phyloP scores from a whole-genome alignment of 2,113 vertebrate species.

The Tapirus terrestris region DNA sequence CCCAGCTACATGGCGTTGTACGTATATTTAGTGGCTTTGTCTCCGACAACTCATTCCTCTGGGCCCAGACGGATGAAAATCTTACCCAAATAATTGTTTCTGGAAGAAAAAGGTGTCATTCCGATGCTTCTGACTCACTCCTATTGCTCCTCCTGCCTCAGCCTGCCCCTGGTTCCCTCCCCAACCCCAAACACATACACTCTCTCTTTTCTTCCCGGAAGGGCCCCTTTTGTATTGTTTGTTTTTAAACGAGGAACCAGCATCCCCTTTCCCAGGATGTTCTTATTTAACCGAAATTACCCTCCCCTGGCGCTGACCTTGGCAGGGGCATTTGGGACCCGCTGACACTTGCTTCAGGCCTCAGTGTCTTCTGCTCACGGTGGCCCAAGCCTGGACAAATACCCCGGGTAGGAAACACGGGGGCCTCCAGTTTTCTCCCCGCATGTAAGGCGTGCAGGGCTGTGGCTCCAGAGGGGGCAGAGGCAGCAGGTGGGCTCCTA shows the following conservation, averaged over 20 bases:
- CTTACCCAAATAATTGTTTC: background rate
- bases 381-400: background rate
- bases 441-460: no score
- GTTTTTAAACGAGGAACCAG: background rate
- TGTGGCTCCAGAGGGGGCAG: no score
- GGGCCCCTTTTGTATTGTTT: background rate
- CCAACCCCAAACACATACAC: no score
- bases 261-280: background rate
- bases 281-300: background rate
- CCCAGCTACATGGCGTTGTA: no score
- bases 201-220: background rate
- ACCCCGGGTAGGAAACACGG: background rate
- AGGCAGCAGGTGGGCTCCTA: background rate
- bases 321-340: background rate
- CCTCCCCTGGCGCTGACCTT: background rate
- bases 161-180: background rate
- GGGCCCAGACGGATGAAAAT: background rate
- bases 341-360: background rate
- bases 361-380: background rate
- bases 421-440: background rate
- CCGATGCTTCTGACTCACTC: background rate
- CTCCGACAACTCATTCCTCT: background rate
- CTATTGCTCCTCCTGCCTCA: background rate
- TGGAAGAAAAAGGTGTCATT: background rate
- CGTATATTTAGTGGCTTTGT: background rate